Evolutionary conservation across 2,113 vertebrate genomes (phyloP), one percentile per base, ranked within the genome.

Genomic region (Myotis davidii): DNA sequence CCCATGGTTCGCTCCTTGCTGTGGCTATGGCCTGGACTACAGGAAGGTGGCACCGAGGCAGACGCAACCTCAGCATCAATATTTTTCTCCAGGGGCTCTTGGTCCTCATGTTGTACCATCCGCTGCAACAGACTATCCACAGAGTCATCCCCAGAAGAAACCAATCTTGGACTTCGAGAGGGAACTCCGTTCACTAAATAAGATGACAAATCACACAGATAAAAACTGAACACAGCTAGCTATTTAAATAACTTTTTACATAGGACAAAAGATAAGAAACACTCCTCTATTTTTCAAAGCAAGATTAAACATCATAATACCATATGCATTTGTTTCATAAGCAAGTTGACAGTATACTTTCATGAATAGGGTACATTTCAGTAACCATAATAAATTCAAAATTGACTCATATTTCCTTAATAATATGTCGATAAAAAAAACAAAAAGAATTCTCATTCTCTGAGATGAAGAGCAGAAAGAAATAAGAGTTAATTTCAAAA

Each of bases 71-170:
- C 97, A 0, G 93, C 94, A 32, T 99, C 99, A 25, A 97, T 89
- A 65, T 88, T 97, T 54, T 98, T 99, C 93, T 98, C 98, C 69
- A 98, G 11, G 1, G 97, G 0, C 4, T 97, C 96, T 0, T 97
- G 98, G 69, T 98, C 96, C 0, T 99, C 98, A 0, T 98, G 98
- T 8, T 98, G 98, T 0, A 97, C 98, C 98, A 98, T 97, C 72
- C 98, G 98, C 85, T 98, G 98, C 45, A 98, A 97, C 2, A 98
- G 92, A 21, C 93, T 77, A 42, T 99, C 99, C 95, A 98, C 97
- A 0, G 98, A 32, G 13, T 98, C 98, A 1, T 99, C 98, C 5
- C 92, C 42, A 2, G 97, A 84, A 2, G 97, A 70, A 0, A 97
- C 83, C 84, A 98, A 96, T 90, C 98, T 97, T 0, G 98, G 67